Percentiles rank a stretch among this genome's conserved stretches.
phyloP scores from a whole-genome alignment of 1,140 invertebrate species.

The Gryllus bimaculatus region DNA sequence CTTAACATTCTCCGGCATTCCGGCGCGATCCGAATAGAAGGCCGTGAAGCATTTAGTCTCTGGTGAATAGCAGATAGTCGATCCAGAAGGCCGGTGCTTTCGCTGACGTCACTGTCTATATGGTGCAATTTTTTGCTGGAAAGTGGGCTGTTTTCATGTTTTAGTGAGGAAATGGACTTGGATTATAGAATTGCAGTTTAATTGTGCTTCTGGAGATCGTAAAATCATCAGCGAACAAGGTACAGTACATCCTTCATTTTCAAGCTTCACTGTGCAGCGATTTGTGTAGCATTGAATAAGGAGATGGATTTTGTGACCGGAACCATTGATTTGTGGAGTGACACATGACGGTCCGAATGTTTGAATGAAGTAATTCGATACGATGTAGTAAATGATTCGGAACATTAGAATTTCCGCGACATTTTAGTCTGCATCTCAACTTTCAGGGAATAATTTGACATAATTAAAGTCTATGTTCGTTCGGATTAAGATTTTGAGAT shows the following conservation, averaged over 20 bases:
- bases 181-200: background rate
- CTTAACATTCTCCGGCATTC: too few species aligned
- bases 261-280: background rate
- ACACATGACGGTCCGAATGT: background rate
- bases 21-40: background rate
- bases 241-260: background rate
- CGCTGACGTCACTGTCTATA: conserved; percentile 3
- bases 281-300: background rate
- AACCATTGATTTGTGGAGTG: background rate
- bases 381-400: background rate
- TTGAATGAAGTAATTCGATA: background rate
- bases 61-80: background rate
- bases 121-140: conserved; percentile 4
- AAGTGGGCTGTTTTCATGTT: conserved; percentile 4
- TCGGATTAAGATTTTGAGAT: too few species aligned
- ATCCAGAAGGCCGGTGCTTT: conserved; percentile 2
- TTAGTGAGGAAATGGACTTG: conserved; percentile 4
- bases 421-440: too few species aligned
- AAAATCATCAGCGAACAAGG: background rate
- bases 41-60: background rate
- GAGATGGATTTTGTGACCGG: conserved; percentile 3
- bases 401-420: too few species aligned
- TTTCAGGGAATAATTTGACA: too few species aligned
- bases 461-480: too few species aligned
- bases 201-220: background rate